Evolutionary conservation across 2,797 vertebrate species (phyloP), one percentile per base, ranked within the genome.

Genomic region (Hemibagrus guttatus): DNA sequence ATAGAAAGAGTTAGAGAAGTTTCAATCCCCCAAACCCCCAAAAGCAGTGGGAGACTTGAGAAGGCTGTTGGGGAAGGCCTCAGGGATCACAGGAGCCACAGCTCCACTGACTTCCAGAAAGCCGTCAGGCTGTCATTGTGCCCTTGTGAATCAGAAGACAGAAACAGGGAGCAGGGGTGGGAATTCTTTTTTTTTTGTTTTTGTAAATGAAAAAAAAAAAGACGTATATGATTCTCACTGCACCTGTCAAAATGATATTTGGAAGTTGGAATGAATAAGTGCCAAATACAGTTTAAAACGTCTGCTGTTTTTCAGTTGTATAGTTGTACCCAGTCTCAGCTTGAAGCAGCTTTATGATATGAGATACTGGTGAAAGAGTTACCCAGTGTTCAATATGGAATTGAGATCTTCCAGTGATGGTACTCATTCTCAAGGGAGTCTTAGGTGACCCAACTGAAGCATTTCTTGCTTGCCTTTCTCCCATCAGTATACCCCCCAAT

Each of bases 91-190:
- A 90, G 90, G 89, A 93, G 92, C 88, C 90, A 91, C 89, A 85
- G 91, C 90, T 94, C 90, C 71, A 87, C 83, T 94, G 94, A 95
- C 95, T 93, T 94, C 93, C 91, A 91, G 92, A 93, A 95, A 93
- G 92, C 90, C 93, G 93, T 93, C 94, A 92, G 94, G 93, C 94
- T 95, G 94, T 95, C 95, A 93, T 92, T 83, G 85, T 31, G 46
- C 92, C 90, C 89, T 84, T 88, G 91, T 92, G 91, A 94, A 91
- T 93, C 92, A 91, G 89, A 86, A 88, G 87, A 85, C 85, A 75
- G 46, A 85, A 89, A 79, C 46, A 49, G 56, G 11, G 64, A 35
- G 83, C 58, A 39, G 42, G 26, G 42, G 35, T 1, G 3, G 26
- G 46, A 54, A 58, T 2, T 21, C 31, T 39, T 81, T 42, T 39